Base-by-base conservation (phyloP, 2,888 invertebrate genomes). In the Odontocolon sp. region DNA sequence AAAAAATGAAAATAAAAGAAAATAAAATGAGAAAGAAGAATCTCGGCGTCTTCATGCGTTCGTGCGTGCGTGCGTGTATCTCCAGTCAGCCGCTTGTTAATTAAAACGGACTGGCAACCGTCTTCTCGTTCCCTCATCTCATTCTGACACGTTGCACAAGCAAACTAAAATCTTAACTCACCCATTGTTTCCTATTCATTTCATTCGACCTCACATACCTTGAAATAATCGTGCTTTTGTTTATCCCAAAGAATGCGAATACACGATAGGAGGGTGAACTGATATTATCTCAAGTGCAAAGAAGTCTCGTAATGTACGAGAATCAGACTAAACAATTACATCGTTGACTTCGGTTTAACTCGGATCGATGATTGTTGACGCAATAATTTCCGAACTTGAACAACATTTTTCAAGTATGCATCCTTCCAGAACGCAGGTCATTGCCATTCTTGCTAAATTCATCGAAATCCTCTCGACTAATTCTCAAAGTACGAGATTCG, bases 41-140 rank as follows among this genome's bases (percentile, higher is more conserved):
- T 75, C 64, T 45, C 64, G 50, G 73, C 64, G 63, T 73, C 66
- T 69, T 73, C 73, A 61, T 78, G 57, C 59, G 64, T 69, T 54
- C 31, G 36, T 54, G 36, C 57, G 63, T 57, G 47, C 54, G 47
- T 45, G 8, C 28, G 64, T 47, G 42, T 50, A 38, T 59, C 57
- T 36, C 36, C 21, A 69, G 74, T 64, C 47, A 36, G 64, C 57
- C 64, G 69, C 69, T 75, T 75, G 75, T 75, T 75, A 75, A 75
- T 75, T 75, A 75, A 75, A 70, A 75, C 50, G 69, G 75, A 70
- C 75, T 69, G 69, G 70, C 64, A 52, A 70, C 64, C 69, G 70
- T 38, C 63, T 52, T 75, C 70, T 70, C 57, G 64, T 70, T 75
- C 69, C 69, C 70, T 70, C 70, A 16, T 75, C 69, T 47, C 47